Base-by-base conservation (phyloP, 1,140 invertebrate genomes). In the Halictus rubicundus region DNA sequence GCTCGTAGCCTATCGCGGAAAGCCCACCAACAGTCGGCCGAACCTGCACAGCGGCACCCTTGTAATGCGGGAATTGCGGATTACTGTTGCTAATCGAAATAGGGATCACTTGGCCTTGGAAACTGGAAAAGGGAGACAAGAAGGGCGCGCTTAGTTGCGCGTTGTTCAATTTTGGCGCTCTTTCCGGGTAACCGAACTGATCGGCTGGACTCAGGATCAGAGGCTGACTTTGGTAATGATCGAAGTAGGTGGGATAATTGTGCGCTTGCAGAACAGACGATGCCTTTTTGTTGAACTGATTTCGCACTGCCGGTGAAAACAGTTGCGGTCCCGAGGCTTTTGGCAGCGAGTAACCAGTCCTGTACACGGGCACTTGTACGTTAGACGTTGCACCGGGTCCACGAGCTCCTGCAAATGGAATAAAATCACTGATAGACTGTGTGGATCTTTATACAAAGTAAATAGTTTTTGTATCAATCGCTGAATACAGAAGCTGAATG, bases 61-160 rank as follows among this genome's bases (percentile, higher is more conserved):
- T 86, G 74, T 83, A 91, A 32, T 83, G 86, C 0, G 90, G 85
- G 69, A 89, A 89, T 57, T 89, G 83, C 8, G 83, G 74, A n/a
- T 68, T 84, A 63, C 75, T 82, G 5, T 69, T 75, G 0, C 81
- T 21, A 0, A 80, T 86, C n/a, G 90, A 84, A 5, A 89, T 73
- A 0, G 90, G 85, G 7, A 89, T 39, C 5, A 88, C 68, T 37
- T 89, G 90, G 65, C 77, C 81, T 78, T 87, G 89, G 32, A 83
- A 88, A 23, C 73, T 82, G 49, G 77, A 81, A 21, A 77, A 16
- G 2, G 87, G 76, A 27, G 83, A 76, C 59, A 74, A 57, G 27
- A 87, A 85, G 2, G 77, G 83, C 6, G 79, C 54, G n/a, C 27
- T 72, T 49, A 25, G 27, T 60, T 82, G 86, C 54, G 59, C 74